Percentiles rank a stretch among this genome's conserved stretches.
phyloP scores from a whole-genome alignment of 1,140 invertebrate species.

The Drosophila saltans region DNA sequence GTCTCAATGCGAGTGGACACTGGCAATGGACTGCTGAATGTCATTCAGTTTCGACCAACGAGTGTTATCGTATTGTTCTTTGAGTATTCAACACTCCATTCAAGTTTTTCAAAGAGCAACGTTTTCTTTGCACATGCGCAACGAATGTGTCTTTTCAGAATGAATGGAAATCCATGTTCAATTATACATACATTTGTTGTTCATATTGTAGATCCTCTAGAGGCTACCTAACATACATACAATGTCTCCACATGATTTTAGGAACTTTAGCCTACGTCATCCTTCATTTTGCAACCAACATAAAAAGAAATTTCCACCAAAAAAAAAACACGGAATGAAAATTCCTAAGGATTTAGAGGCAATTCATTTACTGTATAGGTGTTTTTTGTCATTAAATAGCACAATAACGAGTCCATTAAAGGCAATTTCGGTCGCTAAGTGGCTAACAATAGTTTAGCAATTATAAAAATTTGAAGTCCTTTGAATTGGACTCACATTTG shows the following conservation, averaged over 20 bases:
- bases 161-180: slow-evolving; percentile 52
- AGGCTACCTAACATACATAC: slow-evolving; percentile 39
- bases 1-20: slow-evolving; percentile 60
- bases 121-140: slow-evolving; percentile 66
- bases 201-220: slow-evolving; percentile 31
- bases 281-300: slow-evolving; percentile 39
- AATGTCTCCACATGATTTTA: slow-evolving; percentile 45
- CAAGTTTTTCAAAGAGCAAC: slow-evolving; percentile 35
- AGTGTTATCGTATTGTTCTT: slow-evolving; percentile 58
- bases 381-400: slow-evolving; percentile 37
- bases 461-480: slow-evolving; percentile 40
- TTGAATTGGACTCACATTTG: slow-evolving; percentile 28
- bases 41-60: slow-evolving; percentile 69
- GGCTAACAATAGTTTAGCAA: slow-evolving; percentile 58
- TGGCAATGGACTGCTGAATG: slow-evolving; percentile 55
- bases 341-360: slow-evolving; percentile 13
- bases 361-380: slow-evolving; percentile 50
- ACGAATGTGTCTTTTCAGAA: slow-evolving; percentile 58
- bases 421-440: slow-evolving; percentile 59
- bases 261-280: slow-evolving; percentile 42
- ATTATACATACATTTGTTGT: slow-evolving; percentile 58
- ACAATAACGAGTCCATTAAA: slow-evolving; percentile 49
- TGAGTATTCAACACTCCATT: slow-evolving; percentile 63
- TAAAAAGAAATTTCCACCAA: slow-evolving; percentile 34
- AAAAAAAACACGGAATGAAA: neutral